A percentile compares a stretch with the other conserved stretches of the same genome.
phyloP scores from a whole-genome alignment of 2,113 vertebrate species.

The Spermophilus dauricus region DNA sequence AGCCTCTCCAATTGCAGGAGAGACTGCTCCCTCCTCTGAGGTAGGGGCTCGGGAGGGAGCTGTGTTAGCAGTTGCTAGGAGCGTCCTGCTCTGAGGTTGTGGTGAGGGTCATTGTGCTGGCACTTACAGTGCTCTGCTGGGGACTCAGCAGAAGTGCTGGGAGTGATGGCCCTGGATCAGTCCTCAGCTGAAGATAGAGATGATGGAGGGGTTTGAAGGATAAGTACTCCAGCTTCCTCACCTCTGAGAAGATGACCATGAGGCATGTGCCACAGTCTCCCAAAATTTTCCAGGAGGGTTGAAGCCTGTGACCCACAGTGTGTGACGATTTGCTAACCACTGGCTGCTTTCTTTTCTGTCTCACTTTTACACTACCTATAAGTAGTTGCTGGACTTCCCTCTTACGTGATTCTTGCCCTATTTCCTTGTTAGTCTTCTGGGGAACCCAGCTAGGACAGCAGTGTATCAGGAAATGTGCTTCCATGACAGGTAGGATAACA shows the following conservation, averaged over 20 bases:
- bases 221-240: background rate
- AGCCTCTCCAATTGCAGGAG: background rate
- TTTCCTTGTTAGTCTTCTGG: background rate
- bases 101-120: background rate
- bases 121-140: background rate
- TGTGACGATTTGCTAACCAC: too few species aligned
- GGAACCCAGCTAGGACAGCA: background rate
- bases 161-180: background rate
- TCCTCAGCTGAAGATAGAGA: too few species aligned
- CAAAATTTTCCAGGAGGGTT: background rate
- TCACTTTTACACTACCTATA: background rate
- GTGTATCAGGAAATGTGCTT: slow-evolving; percentile 34
- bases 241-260: background rate
- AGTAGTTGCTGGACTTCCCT: too few species aligned
- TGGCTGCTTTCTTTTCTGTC: background rate
- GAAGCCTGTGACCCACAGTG: background rate
- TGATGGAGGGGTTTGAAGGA: background rate
- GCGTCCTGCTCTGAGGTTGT: background rate
- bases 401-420: background rate
- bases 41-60: slow-evolving; percentile 47
- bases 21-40: background rate
- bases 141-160: background rate
- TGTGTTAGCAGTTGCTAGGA: background rate
- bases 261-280: background rate
- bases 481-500: slow-evolving; percentile 48